Base-by-base conservation (phyloP, 2,797 vertebrate genomes). In the Dendrocincla tyrannina region DNA sequence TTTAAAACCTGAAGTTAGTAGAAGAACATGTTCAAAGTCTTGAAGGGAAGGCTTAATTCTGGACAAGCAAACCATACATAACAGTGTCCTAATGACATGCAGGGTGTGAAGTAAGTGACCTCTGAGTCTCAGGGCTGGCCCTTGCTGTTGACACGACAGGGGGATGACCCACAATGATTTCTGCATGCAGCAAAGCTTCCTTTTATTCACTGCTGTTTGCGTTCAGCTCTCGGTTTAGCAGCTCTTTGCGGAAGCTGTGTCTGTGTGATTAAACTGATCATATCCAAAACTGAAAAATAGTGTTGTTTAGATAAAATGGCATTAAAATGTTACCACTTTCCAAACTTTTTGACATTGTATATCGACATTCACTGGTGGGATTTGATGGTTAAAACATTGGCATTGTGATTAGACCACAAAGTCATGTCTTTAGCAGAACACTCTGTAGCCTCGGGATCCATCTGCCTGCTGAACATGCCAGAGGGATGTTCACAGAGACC, bases 361-460 rank as follows among this genome's bases (percentile, higher is more conserved):
- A 15, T 77, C 46, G n/a, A 84, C 55, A 58, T 50, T 33, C 0
- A 3, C 49, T 4, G 1, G 49, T 24, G 18, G 30, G 27, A 70
- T 76, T 50, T 80, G 79, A 12, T 89, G 17, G 10, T 56, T 77
- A 23, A 83, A 72, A 9, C 15, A 2, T 14, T 53, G 24, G 27
- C 18, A 41, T 49, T 39, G 27, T 59, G 62, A 11, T 79, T 85
- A 68, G 41, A 37, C 17, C 0, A 2, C 13, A 15, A 10, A 53
- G 22, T 32, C 13, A 30, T 44, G 16, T 59, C 37, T 60, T 67
- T 28, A 63, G n/a, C 19, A 24, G 33, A n/a, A 23, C 2, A 4
- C 3, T 1, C 0, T 4, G 2, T 24, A 63, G 35, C 60, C 39
- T n/a, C 30, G n/a, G 44, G 22, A 23, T 55, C 15, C 0, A 0